phyloP scores from a whole-genome alignment of 2,797 vertebrate species.

The Propithecus perrieri region DNA sequence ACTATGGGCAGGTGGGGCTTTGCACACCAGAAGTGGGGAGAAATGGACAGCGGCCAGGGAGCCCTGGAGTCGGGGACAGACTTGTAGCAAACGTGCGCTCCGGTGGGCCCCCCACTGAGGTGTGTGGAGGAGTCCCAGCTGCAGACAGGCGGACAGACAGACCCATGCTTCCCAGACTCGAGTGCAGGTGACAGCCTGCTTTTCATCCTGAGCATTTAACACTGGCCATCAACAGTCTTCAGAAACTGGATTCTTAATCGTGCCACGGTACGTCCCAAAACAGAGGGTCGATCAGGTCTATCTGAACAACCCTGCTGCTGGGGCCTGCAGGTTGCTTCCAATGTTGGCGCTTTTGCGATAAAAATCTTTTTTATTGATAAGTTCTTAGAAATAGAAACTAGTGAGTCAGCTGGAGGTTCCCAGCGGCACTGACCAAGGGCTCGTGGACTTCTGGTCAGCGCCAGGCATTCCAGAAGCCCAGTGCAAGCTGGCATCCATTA shows the following conservation, averaged over 20 bases:
- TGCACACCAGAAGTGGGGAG: fast-evolving
- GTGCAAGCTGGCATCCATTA: fast-evolving
- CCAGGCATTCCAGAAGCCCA: background rate
- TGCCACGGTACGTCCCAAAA: too few relatives aligned
- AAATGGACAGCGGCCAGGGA: too few relatives aligned
- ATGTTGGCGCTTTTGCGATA: too few relatives aligned
- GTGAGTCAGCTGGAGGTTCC: background rate
- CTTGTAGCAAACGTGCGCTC: background rate
- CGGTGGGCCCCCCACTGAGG: background rate
- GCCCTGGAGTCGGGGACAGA: background rate
- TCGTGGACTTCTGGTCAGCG: background rate
- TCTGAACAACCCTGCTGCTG: too few relatives aligned
- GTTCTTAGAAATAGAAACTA: background rate
- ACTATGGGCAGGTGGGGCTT: background rate
- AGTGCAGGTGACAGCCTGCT: too few relatives aligned
- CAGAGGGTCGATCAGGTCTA: fast-evolving
- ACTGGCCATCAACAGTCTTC: background rate
- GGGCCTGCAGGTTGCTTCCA: too few relatives aligned
- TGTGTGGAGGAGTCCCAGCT: background rate
- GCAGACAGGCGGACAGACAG: too few relatives aligned
- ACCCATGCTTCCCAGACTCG: background rate
- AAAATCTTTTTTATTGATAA: too few relatives aligned
- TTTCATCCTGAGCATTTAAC: too few relatives aligned
- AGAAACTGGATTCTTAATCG: background rate
- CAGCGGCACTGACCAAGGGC: background rate